phyloP scores from a whole-genome alignment of 2,797 vertebrate species.

The Poeciliopsis infans region DNA sequence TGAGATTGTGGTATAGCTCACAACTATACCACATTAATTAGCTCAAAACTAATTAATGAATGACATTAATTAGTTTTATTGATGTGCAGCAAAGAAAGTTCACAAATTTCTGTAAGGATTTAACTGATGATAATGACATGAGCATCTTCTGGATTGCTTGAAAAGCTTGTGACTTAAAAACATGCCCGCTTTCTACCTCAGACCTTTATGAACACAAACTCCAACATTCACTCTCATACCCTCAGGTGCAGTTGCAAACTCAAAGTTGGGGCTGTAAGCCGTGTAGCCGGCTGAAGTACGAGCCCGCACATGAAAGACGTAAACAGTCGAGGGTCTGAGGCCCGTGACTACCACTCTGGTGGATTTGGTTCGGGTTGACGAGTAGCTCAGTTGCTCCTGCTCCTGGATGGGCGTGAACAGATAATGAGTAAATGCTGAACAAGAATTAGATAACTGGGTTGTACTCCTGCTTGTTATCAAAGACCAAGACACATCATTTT shows the following conservation, averaged over 20 bases:
- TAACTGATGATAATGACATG: not conserved
- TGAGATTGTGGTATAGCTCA: not conserved
- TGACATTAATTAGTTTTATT: not conserved
- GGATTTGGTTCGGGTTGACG: slow-evolving; percentile 92
- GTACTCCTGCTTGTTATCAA: slow-evolving; percentile 34
- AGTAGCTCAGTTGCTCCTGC: slow-evolving; percentile 96
- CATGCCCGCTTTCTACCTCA: not conserved
- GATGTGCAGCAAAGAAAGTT: not conserved
- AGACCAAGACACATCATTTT: slow-evolving; percentile 34
- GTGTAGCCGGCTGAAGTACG: slow-evolving; percentile 92
- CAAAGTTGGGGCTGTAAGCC: slow-evolving; percentile 94
- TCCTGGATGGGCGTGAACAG: slow-evolving; percentile 78
- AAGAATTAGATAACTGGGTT: slow-evolving; percentile 24
- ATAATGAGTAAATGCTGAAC: slow-evolving; percentile 24
- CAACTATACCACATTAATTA: not conserved
- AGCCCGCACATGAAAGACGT: slow-evolving; percentile 94
- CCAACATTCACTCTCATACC: slow-evolving; percentile 79
- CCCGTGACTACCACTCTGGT: slow-evolving; percentile 92
- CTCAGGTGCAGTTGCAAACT: slow-evolving; percentile 93
- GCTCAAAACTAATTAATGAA: not conserved
- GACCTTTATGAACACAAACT: not conserved
- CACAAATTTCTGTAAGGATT: not conserved
- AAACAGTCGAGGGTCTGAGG: slow-evolving; percentile 93
- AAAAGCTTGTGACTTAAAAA: slow-evolving; percentile 1
- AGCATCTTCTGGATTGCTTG: not conserved